Percentiles rank a stretch among this genome's conserved stretches.
phyloP scores from a whole-genome alignment of 2,113 vertebrate species.

The Phylloscopus trochilus region DNA sequence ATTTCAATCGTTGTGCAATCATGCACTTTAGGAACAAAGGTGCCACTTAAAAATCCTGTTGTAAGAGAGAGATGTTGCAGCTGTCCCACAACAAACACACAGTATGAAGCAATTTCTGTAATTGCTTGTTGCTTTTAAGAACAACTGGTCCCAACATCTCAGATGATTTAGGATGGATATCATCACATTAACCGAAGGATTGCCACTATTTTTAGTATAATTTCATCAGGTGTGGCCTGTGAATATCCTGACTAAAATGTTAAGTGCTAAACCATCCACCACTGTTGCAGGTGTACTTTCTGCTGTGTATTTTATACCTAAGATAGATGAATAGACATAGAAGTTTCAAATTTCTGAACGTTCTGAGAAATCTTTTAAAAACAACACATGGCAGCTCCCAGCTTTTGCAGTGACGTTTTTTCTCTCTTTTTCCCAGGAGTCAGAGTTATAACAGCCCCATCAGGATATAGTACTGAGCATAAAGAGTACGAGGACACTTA shows the following conservation, averaged over 20 bases:
- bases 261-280: background rate
- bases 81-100: background rate
- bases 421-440: background rate
- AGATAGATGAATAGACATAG: background rate
- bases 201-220: background rate
- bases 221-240: background rate
- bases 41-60: background rate
- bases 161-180: background rate
- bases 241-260: constrained; percentile 5
- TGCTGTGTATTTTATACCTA: background rate
- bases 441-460: background rate
- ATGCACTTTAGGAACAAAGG: background rate
- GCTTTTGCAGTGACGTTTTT: background rate
- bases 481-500: background rate
- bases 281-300: background rate
- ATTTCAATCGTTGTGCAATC: no score
- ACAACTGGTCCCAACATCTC: background rate
- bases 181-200: background rate
- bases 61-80: background rate
- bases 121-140: background rate
- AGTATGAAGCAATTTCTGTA: background rate
- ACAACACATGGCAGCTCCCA: background rate
- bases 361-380: background rate
- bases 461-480: background rate
- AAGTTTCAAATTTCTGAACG: background rate